A percentile compares a stretch with the other conserved stretches of the same genome.
These are phyloP conservation scores for Scotopteryx bipunctaria DNA, from an alignment of 2,888 invertebrate genomes.

Conservation along the genomic window DNA sequence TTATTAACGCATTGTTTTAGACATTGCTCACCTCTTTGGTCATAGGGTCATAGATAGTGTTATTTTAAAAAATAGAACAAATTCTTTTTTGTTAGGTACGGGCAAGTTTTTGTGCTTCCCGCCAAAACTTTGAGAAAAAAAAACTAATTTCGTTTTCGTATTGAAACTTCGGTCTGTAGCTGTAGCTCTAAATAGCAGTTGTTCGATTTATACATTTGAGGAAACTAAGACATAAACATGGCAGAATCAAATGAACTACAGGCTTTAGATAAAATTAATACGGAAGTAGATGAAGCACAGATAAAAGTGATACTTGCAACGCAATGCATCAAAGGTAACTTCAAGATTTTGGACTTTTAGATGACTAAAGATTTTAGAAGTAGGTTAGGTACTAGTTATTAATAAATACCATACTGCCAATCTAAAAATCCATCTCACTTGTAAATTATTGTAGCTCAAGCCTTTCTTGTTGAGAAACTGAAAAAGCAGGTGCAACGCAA, in stretches of 20 bases:
- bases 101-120: neutral
- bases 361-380: too few species aligned
- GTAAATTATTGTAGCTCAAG: constrained; percentile 55
- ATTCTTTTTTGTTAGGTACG: neutral
- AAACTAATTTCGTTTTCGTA: too few species aligned
- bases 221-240: too few species aligned
- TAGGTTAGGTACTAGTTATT: neutral
- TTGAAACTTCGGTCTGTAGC: too few species aligned
- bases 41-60: too few species aligned
- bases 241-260: constrained; percentile 54
- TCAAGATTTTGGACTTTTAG: too few species aligned
- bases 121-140: neutral
- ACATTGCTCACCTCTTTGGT: neutral
- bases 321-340: constrained; percentile 70
- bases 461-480: constrained; percentile 56
- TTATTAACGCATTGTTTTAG: too few species aligned
- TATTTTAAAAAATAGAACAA: neutral
- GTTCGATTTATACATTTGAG: too few species aligned
- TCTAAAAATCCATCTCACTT: neutral
- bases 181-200: too few species aligned
- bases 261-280: constrained; percentile 57
- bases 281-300: constrained; percentile 63
- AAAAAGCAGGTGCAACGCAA: constrained; percentile 55
- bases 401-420: too few species aligned
- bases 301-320: constrained; percentile 58